These are phyloP conservation scores for Cataglyphis hispanica DNA, from an alignment of 1,140 invertebrate genomes.

Conservation along the genomic window DNA sequence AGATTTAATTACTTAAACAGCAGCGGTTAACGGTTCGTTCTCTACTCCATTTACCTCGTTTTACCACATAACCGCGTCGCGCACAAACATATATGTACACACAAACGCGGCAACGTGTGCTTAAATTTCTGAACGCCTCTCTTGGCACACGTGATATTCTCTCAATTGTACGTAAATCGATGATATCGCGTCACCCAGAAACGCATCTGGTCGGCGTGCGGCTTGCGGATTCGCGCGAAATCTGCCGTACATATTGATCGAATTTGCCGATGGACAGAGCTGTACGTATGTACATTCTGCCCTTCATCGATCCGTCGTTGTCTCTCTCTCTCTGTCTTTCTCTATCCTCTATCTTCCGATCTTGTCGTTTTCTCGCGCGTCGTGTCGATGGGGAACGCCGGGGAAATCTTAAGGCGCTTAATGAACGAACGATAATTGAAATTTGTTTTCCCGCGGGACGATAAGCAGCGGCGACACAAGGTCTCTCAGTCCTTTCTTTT, in stretches of 20 bases:
- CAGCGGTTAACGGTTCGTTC: slow-evolving; percentile 21
- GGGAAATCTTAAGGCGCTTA: slow-evolving; percentile 31
- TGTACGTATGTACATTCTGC: slow-evolving; percentile 12
- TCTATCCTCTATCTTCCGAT: slow-evolving; percentile 5
- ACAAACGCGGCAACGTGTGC: not conserved
- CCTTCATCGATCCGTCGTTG: slow-evolving; percentile 63
- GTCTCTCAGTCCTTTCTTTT: not conserved
- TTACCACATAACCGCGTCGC: not conserved
- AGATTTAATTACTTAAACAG: slow-evolving; percentile 15
- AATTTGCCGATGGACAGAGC: slow-evolving; percentile 34
- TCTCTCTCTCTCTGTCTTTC: slow-evolving; percentile 35
- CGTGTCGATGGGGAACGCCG: not conserved
- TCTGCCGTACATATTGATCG: slow-evolving; percentile 63
- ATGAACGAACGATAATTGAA: slow-evolving; percentile 62
- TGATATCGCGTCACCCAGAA: not conserved
- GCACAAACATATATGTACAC: not conserved
- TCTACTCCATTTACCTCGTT: not conserved
- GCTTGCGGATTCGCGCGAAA: slow-evolving; percentile 48
- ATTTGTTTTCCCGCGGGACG: slow-evolving; percentile 39
- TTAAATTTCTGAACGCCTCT: slow-evolving; percentile 35
- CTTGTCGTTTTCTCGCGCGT: not conserved
- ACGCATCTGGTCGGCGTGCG: slow-evolving; percentile 18
- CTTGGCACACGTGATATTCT: slow-evolving; percentile 28
- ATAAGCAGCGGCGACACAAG: slow-evolving; percentile 2
- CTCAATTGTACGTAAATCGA: not conserved